phyloP scores from a whole-genome alignment of 1,140 invertebrate genomes.

The Brachionus manjavacas region DNA sequence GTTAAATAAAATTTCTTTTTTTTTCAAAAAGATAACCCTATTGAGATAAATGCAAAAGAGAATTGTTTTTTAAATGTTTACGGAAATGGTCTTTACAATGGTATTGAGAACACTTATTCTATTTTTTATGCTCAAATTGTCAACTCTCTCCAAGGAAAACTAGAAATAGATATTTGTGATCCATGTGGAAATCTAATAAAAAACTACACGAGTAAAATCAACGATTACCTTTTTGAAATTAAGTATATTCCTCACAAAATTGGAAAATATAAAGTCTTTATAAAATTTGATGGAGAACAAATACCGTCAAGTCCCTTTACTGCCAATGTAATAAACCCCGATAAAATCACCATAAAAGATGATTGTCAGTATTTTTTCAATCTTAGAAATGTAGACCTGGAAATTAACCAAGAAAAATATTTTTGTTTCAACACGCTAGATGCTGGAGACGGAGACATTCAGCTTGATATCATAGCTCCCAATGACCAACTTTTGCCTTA shows the following conservation, averaged over 20 bases:
- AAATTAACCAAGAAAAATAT: not conserved
- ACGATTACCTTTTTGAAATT: constrained; percentile 43
- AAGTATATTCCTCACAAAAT: constrained; percentile 87
- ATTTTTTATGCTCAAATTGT: constrained; percentile 74
- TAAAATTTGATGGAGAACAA: constrained; percentile 94
- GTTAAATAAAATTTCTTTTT: not conserved
- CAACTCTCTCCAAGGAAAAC: constrained; percentile 72
- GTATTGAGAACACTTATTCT: not conserved
- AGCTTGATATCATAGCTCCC: not conserved
- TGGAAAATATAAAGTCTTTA: constrained; percentile 87
- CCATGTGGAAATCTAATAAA: not conserved
- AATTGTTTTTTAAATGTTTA: not conserved
- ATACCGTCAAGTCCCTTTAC: constrained; percentile 68
- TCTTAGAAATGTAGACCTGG: not conserved
- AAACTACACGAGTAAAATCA: not conserved
- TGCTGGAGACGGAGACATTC: not conserved
- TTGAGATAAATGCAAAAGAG: not conserved
- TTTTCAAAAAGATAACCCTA: not conserved
- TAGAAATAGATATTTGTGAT: constrained; percentile 38
- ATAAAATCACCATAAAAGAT: not conserved
- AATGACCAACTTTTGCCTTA: not conserved
- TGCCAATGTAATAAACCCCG: not conserved
- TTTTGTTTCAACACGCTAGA: constrained; percentile 10
- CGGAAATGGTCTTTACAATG: constrained; percentile 4
- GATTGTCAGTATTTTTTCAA: not conserved